A percentile compares a stretch with the other conserved stretches of the same genome.
Evolutionary conservation across 2,797 vertebrate genomes (phyloP).

Genomic region (Myoxocephalus aenaeus): DNA sequence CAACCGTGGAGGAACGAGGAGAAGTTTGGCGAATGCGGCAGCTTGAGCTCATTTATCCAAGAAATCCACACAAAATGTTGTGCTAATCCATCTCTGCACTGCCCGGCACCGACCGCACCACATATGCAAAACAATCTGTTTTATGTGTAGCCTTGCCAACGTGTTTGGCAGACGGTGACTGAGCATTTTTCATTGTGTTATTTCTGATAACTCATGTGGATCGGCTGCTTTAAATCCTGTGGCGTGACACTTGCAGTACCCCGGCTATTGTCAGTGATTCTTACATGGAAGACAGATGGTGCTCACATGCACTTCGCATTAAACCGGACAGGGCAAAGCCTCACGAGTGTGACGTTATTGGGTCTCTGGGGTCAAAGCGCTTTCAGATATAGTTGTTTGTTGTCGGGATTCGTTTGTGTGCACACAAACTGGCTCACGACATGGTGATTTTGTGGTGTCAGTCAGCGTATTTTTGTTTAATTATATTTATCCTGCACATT

Average conservation of each 20-base stretch:
- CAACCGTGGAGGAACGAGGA: neutral
- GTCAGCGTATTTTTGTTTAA: neutral
- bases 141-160: constrained; percentile 53
- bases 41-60: constrained; percentile 41
- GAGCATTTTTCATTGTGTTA: constrained; percentile 58
- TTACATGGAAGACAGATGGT: constrained; percentile 52
- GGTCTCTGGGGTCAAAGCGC: constrained; percentile 4
- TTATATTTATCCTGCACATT: neutral
- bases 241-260: constrained; percentile 36
- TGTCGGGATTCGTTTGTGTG: neutral
- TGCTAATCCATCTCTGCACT: constrained; percentile 50
- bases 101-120: constrained; percentile 36
- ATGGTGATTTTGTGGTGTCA: neutral
- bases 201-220: constrained; percentile 61
- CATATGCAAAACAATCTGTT: constrained; percentile 69
- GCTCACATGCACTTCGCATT: constrained; percentile 25
- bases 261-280: constrained; percentile 32
- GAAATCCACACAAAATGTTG: constrained; percentile 50
- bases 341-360: neutral
- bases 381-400: constrained; percentile 7
- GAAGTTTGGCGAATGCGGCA: constrained; percentile 50
- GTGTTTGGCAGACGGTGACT: constrained; percentile 56
- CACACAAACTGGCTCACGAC: neutral
- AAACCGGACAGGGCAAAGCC: constrained; percentile 17
- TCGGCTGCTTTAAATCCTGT: constrained; percentile 49